A percentile compares a stretch with the other conserved stretches of the same genome.
Evolutionary conservation across 2,888 invertebrate genomes (phyloP).

Genomic region (Chrysolina americana): DNA sequence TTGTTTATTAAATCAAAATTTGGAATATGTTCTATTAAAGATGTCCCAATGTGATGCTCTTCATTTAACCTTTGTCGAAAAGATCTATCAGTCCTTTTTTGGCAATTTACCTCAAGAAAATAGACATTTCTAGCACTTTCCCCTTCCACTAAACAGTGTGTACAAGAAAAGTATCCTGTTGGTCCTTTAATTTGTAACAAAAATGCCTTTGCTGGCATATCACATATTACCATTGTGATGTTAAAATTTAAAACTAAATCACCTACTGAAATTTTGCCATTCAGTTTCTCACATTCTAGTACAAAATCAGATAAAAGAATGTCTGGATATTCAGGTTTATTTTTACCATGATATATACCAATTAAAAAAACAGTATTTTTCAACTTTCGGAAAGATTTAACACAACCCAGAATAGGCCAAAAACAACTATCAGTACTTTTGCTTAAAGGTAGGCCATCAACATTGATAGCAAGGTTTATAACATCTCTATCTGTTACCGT

Average conservation of each 20-base stretch:
- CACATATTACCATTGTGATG: constrained; percentile 26
- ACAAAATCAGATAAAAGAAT: constrained; percentile 38
- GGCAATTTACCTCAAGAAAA: constrained; percentile 34
- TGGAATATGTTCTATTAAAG: constrained; percentile 41
- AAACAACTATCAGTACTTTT: constrained; percentile 41
- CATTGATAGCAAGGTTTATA: constrained; percentile 39
- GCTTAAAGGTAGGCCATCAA: constrained; percentile 41
- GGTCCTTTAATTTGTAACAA: constrained; percentile 30
- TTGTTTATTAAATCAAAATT: constrained; percentile 42
- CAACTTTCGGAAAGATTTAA: constrained; percentile 38
- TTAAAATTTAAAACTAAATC: constrained; percentile 25
- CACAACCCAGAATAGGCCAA: constrained; percentile 39
- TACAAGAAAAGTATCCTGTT: constrained; percentile 35
- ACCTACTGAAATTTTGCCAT: constrained; percentile 29
- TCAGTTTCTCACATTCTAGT: constrained; percentile 30
- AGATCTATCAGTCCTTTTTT: constrained; percentile 35
- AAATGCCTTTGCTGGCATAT: constrained; percentile 30
- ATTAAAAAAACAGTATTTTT: constrained; percentile 38
- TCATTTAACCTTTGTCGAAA: constrained; percentile 39
- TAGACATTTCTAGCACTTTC: constrained; percentile 35
- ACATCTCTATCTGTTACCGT: constrained; percentile 30
- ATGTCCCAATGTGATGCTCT: constrained; percentile 43
- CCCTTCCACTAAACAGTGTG: constrained; percentile 35
- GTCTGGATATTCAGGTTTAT: constrained; percentile 41
- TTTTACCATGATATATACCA: constrained; percentile 39